Evolutionary conservation across 2,113 vertebrate genomes (phyloP).

Genomic region (Protomyctophum bolini): DNA sequence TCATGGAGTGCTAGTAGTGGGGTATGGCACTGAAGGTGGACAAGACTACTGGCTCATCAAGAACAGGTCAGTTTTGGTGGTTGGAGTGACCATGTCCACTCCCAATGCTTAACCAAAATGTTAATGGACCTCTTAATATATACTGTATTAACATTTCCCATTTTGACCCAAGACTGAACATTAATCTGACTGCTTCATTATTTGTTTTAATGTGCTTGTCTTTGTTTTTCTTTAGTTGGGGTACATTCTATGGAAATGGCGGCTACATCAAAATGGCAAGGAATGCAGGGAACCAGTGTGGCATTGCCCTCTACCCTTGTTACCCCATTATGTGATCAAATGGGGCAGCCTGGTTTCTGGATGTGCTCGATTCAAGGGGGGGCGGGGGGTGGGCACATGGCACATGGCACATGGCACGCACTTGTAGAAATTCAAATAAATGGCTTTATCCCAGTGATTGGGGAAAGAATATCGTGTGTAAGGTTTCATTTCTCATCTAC

Average conservation of each 20-base stretch:
- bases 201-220: not conserved
- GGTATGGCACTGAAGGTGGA: constrained; percentile 78
- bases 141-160: not conserved
- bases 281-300: constrained; percentile 72
- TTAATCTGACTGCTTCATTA: not conserved
- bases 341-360: too few relatives aligned
- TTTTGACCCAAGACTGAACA: not conserved
- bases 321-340: constrained; percentile 67
- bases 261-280: constrained; percentile 76
- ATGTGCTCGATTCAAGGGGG: too few relatives aligned
- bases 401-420: too few relatives aligned
- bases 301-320: constrained; percentile 62
- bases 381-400: too few relatives aligned
- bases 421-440: too few relatives aligned
- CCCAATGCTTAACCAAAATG: too few relatives aligned
- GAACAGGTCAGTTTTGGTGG: constrained; percentile 79
- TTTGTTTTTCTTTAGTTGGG: constrained; percentile 59
- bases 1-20: constrained; percentile 80
- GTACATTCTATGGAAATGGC: constrained; percentile 56
- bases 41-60: constrained; percentile 89
- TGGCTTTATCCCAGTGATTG: too few relatives aligned
- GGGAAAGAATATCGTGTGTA: not conserved
- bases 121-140: not conserved
- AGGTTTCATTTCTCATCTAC: not conserved
- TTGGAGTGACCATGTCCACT: not conserved